Conservation (phyloP, 2,888 invertebrate genomes). For the Myopa tessellatipennis region DNA sequence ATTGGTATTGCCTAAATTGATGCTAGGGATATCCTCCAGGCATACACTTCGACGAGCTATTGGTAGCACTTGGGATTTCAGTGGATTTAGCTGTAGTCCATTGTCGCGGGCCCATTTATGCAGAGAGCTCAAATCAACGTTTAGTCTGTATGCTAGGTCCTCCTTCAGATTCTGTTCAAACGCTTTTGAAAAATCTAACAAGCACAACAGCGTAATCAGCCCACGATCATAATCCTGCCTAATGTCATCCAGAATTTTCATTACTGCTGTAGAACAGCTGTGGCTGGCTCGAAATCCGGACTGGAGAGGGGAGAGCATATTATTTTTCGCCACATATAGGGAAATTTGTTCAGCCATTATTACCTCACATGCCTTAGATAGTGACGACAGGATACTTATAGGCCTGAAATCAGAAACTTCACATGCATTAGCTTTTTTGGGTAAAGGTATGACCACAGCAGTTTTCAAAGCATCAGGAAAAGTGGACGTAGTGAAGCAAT, state of each 20-base stretch:
- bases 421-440: not conserved
- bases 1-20: too few relatives aligned
- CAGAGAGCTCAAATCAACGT: too few relatives aligned
- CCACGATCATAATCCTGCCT: not conserved
- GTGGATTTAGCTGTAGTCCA: too few relatives aligned
- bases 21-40: too few relatives aligned
- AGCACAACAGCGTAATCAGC: too few relatives aligned
- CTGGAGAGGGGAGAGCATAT: constrained; percentile 3
- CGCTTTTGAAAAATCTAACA: too few relatives aligned
- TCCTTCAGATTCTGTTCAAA: too few relatives aligned
- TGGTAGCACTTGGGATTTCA: too few relatives aligned
- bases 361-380: not conserved
- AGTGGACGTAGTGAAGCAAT: too few relatives aligned
- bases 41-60: too few relatives aligned
- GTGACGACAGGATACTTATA: not conserved
- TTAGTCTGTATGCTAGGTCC: too few relatives aligned
- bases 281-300: constrained; percentile 19
- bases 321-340: not conserved
- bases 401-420: not conserved
- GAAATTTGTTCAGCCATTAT: not conserved
- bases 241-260: constrained; percentile 13
- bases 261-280: constrained; percentile 24
- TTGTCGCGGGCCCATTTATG: too few relatives aligned
- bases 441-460: not conserved
- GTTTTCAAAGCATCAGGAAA: not conserved